Base-by-base conservation (phyloP, 2,113 vertebrate genomes). In the Todiramphus saurophagus region DNA sequence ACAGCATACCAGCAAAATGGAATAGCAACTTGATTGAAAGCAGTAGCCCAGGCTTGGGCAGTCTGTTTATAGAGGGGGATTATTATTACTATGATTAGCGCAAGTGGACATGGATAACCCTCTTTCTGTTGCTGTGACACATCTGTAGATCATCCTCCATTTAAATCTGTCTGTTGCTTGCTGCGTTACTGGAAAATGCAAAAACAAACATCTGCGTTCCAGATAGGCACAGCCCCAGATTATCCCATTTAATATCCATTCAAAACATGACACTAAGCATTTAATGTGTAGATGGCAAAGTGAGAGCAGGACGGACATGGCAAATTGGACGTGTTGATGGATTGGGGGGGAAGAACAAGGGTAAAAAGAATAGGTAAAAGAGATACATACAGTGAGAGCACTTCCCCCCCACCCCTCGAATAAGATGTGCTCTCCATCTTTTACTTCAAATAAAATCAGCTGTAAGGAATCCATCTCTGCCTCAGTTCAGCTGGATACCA, bases 61-160 rank as follows among this genome's bases (percentile, higher is more conserved):
- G 76, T 46, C 89, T 88, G 68, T 69, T 92, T 58, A 80, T 43
- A 91, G 69, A 87, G 66, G 13, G 33, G 89, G 90, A 96, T 97
- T 97, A 95, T 94, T 97, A 93, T 94, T 97, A 93, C 89, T 21
- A 90, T 60, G 87, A 96, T 96, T 96, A 97, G 72, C 0, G 70
- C 59, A 93, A 94, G 69, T 91, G 81, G 82, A 94, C 93, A 77
- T 64, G 50, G 93, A 90, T 97, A 94, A 94, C 92, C 92, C 81
- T 96, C 93, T 74, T 93, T 90, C 75, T 84, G 77, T 67, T 92
- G 64, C 91, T 92, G 90, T 88, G 86, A 81, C 92, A 89, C 91
- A 96, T 92, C 83, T 87, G 90, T 93, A 94, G 86, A 89, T 94
- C 62, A 94, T 96, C 72, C 85, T 46, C 63, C 73, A 58, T 95